Base-by-base conservation (phyloP, 2,113 vertebrate species). In the Heloderma charlesbogerti region DNA sequence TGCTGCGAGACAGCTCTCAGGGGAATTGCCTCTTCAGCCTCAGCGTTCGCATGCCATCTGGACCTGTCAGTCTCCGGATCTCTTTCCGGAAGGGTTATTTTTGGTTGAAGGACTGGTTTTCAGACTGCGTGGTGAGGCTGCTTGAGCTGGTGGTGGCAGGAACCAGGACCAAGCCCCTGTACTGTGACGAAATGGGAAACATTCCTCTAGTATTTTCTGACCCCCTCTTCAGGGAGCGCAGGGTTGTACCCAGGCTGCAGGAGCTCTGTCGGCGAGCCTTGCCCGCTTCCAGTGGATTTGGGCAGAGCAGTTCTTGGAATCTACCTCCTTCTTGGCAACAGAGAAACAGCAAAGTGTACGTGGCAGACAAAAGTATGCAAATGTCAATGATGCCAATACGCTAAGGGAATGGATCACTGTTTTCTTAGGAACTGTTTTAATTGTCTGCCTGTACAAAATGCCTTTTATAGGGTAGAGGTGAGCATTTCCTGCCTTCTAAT, bases 1-100 rank as follows among this genome's bases (percentile, higher is more conserved):
- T 97, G 85, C 94, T 97, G 85, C 95, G 97, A 82, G 97, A 97
- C 95, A 97, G 97, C 89, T 96, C 97, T 0, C 97, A 96, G 88
- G 95, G 96, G 45, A 96, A 96, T 91, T 96, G 94, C 91, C 93
- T 96, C 48, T 97, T 96, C 94, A 97, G 96, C 89, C 90, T 96
- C 57, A 97, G 96, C 0, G 94, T 96, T 88, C 94, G 91, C 57
- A 95, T 95, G 87, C 94, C 93, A 0, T 48, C 92, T 0, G 97
- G 95, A 8, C 96, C 97, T 0, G 92, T 94, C 91, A 96, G 96
- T 92, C 95, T 97, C 54, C 94, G 96, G 0, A 96, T 97, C 92
- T 94, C 94, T 71, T 97, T 97, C 94, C 93, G 90, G 77, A 94
- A 95, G 82, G 96, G 96, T 48, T 94, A 90, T 87, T 97, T 97